A percentile compares a stretch with the other conserved stretches of the same genome.
Evolutionary conservation across 1,140 invertebrate genomes (phyloP).

Genomic region (Drosophila pallidifrons): DNA sequence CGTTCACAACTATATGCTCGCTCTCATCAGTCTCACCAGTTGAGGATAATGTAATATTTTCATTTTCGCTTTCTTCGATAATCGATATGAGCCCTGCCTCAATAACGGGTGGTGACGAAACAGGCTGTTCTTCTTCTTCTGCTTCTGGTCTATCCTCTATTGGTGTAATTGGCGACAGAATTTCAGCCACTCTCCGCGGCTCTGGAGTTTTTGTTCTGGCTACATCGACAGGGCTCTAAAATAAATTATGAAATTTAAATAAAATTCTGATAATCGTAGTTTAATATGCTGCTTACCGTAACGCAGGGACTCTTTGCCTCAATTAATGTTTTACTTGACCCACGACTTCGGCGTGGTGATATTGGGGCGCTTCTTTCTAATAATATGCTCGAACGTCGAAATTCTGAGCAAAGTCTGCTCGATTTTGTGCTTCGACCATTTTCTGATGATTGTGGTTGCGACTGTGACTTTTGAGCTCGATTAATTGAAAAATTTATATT

Average conservation of each 20-base stretch:
- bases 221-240: background rate
- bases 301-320: background rate
- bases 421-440: background rate
- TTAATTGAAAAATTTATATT: background rate
- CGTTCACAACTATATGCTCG: background rate
- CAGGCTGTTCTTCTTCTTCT: background rate
- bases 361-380: background rate
- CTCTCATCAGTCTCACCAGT: background rate
- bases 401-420: slow-evolving; percentile 12
- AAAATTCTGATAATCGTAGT: background rate
- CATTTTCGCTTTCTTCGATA: slow-evolving; percentile 35
- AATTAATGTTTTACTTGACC: background rate
- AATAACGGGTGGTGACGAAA: background rate
- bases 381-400: slow-evolving; percentile 24
- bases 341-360: slow-evolving; percentile 17
- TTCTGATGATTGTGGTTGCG: background rate
- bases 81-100: slow-evolving; percentile 16
- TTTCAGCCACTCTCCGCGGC: slow-evolving; percentile 23
- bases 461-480: too few species aligned
- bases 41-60: slow-evolving; percentile 10
- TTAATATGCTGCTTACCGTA: slow-evolving; percentile 7
- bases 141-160: background rate
- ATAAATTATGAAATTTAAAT: background rate
- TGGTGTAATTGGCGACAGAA: slow-evolving; percentile 2
- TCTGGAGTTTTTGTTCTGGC: slow-evolving; percentile 14